These are phyloP conservation scores for Autographa pulchrina DNA, from an alignment of 2,888 invertebrate genomes.

Conservation along the genomic window DNA sequence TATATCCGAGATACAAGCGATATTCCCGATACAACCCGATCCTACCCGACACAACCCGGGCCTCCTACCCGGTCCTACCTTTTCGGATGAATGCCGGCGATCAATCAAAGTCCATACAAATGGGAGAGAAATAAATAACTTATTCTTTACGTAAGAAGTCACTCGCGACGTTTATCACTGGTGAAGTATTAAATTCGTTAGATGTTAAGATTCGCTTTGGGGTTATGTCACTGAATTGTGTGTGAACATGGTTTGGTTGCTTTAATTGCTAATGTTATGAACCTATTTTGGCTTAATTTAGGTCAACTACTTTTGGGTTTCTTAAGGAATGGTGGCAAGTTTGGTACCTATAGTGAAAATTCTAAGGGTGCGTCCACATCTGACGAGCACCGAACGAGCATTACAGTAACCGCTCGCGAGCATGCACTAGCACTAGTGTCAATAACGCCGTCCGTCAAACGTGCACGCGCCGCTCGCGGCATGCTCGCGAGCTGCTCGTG, in stretches of 20 bases:
- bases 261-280: not conserved
- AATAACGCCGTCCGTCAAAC: no score
- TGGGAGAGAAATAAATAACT: slow-evolving; percentile 61
- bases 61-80: slow-evolving; percentile 44
- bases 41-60: slow-evolving; percentile 10
- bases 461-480: no score
- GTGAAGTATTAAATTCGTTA: slow-evolving; percentile 36
- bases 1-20: slow-evolving; percentile 38
- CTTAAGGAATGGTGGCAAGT: no score
- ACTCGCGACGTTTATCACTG: slow-evolving; percentile 60
- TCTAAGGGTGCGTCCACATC: no score
- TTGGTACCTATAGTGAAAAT: no score
- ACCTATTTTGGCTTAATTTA: not conserved
- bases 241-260: not conserved
- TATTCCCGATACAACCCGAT: slow-evolving; percentile 10
- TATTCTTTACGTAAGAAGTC: slow-evolving; percentile 63
- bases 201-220: not conserved
- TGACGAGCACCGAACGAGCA: no score
- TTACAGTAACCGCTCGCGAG: no score
- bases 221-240: not conserved
- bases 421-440: no score
- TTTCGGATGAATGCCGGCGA: slow-evolving; percentile 53
- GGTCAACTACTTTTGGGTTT: no score
- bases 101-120: slow-evolving; percentile 60
- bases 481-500: no score